Evolutionary conservation across 1,140 invertebrate species (phyloP), one percentile per base, ranked within the genome.

Genomic region (Nebria ingens): DNA sequence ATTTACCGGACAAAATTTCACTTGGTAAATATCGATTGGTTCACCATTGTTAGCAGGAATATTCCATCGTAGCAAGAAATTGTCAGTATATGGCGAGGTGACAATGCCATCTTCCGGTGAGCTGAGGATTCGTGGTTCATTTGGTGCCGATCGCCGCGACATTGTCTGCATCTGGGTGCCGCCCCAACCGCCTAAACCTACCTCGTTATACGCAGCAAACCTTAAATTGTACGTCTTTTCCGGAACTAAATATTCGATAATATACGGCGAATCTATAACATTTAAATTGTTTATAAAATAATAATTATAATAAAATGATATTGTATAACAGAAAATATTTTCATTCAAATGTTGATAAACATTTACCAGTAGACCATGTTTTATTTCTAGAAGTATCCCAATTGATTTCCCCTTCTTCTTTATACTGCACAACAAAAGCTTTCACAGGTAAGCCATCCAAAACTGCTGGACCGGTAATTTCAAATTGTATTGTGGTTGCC

Each of bases 1-100:
- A 78, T 81, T 81, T 76, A 90, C 88, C 61, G 80, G 78, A 67
- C 89, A 92, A 66, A 84, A 90, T 63, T 76, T 83, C 51, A 96
- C 79, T 67, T 84, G 75, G 72, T 93, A 96, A 64, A 75, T 74
- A 62, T 91, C 84, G 63, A 96, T 93, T 1, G 82, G 83, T 71
- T 91, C 87, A 2, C 92, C 92, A 71, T 95, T 95, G 65, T 94
- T 85, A 12, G 82, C 79, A 0, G 91, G 89, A 25, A 85, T 80
- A 54, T 78, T 81, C 91, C 91, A 95, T 62, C 80, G 76, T 1
- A 93, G 64, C 65, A 92, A 84, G 67, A 84, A 92, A 62, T 82
- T 81, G 71, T 89, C 82, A 21, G 80, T 81, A 69, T 81, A 91
- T 22, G 78, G 70, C 11, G 79, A 82, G 3, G 66, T 29, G 0